Evolutionary conservation across 2,888 invertebrate species (phyloP).

Genomic region (Netelia inedita): DNA sequence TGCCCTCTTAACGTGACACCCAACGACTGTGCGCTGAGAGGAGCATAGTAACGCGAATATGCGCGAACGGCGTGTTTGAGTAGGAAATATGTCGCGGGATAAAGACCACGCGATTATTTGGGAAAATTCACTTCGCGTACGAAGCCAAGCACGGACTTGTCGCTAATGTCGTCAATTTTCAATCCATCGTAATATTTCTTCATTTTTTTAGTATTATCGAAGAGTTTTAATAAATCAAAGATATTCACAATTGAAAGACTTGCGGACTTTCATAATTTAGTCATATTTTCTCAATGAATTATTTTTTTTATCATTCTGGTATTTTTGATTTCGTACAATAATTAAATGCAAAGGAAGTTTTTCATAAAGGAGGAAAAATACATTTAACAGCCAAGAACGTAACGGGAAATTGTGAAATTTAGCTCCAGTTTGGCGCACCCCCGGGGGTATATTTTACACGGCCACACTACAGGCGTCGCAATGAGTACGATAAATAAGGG

Average conservation of each 20-base stretch:
- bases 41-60: conserved; percentile 33
- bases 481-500: conserved; percentile 12
- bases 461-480: background rate
- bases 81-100: conserved; percentile 7
- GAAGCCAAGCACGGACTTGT: too few relatives aligned
- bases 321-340: background rate
- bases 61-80: conserved; percentile 26
- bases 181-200: background rate
- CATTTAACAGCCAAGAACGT: background rate
- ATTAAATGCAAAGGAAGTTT: background rate
- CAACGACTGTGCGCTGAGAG: conserved; percentile 32
- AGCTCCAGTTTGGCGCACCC: background rate
- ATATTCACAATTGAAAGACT: too few relatives aligned
- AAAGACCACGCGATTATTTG: background rate
- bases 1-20: conserved; percentile 33
- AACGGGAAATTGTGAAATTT: background rate
- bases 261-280: too few relatives aligned
- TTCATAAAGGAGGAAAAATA: background rate
- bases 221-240: too few relatives aligned
- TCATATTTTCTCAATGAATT: too few relatives aligned
- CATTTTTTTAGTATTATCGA: too few relatives aligned
- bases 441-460: background rate
- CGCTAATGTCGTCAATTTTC: background rate
- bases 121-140: too few relatives aligned
- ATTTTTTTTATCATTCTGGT: too few relatives aligned